Conservation (phyloP, 1,140 invertebrate genomes). For the Camponotus vicinus region DNA sequence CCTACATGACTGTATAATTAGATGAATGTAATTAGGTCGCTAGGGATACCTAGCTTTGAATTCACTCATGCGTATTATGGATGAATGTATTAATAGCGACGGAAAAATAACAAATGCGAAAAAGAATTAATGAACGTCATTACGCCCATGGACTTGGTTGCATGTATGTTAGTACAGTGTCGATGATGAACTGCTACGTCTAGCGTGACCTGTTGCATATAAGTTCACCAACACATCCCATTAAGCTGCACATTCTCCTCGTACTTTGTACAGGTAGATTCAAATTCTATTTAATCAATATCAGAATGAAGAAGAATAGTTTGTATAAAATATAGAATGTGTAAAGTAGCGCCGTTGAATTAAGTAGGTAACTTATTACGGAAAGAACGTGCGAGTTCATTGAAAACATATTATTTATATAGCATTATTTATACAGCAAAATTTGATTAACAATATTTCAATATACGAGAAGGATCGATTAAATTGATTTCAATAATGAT, state of each 20-base stretch:
- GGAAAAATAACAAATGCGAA: slow-evolving; percentile 68
- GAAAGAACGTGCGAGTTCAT: neutral
- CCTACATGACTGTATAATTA: slow-evolving; percentile 19
- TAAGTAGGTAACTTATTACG: neutral
- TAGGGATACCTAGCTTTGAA: neutral
- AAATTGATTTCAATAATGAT: neutral
- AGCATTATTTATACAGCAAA: neutral
- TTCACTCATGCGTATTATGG: slow-evolving; percentile 9
- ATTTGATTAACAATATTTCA: neutral
- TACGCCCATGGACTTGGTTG: slow-evolving; percentile 80
- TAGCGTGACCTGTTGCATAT: slow-evolving; percentile 74
- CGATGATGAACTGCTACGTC: slow-evolving; percentile 79
- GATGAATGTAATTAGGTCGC: slow-evolving; percentile 20
- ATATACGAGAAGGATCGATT: neutral
- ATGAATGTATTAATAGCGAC: slow-evolving; percentile 42
- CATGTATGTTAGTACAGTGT: slow-evolving; percentile 74
- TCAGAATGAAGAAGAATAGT: neutral
- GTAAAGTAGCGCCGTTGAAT: neutral
- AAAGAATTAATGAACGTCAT: slow-evolving; percentile 81
- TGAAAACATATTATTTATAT: neutral
- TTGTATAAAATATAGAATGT: neutral
- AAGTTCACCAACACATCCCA: slow-evolving; percentile 61
- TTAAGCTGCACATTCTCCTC: slow-evolving; percentile 76
- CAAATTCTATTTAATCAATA: slow-evolving; percentile 47
- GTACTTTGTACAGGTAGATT: slow-evolving; percentile 49